Evolutionary conservation across 92 coral and sea anemone species (phyloP).

Genomic region (Actinostola sp.): DNA sequence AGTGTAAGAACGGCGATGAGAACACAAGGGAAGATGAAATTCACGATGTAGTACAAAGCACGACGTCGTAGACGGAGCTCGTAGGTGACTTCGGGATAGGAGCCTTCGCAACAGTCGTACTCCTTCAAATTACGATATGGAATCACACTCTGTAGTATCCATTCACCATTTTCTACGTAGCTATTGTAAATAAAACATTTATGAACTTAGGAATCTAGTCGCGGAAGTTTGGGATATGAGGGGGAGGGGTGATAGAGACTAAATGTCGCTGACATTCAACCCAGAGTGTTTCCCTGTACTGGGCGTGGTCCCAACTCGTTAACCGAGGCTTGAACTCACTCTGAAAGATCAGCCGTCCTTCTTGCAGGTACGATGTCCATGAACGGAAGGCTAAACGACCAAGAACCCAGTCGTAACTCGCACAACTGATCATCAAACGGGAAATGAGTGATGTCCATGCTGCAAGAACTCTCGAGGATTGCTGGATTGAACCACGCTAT

Average conservation of each 20-base stretch:
- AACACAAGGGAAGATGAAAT: slow-evolving; percentile 90
- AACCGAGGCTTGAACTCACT: no score
- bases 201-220: no score
- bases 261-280: no score
- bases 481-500: slow-evolving; percentile 70
- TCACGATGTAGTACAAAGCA: slow-evolving; percentile 95
- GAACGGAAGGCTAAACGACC: slow-evolving; percentile 53
- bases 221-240: no score
- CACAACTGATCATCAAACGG: slow-evolving; percentile 87
- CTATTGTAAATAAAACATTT: no score
- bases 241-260: no score
- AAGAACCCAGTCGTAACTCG: slow-evolving; percentile 62
- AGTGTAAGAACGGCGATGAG: slow-evolving; percentile 92
- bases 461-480: slow-evolving; percentile 72
- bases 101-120: slow-evolving; percentile 73
- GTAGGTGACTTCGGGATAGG: slow-evolving; percentile 78
- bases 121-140: slow-evolving; percentile 52
- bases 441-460: slow-evolving; percentile 72
- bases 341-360: slow-evolving; percentile 51
- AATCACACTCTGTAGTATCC: slow-evolving; percentile 75
- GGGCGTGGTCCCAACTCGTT: neutral
- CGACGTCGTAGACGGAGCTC: slow-evolving; percentile 74
- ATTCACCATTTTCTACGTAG: slow-evolving; percentile 87
- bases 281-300: no score
- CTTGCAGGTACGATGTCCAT: slow-evolving; percentile 52